Conservation (phyloP, 1,140 invertebrate genomes). For the Chrysomallon squamiferum region DNA sequence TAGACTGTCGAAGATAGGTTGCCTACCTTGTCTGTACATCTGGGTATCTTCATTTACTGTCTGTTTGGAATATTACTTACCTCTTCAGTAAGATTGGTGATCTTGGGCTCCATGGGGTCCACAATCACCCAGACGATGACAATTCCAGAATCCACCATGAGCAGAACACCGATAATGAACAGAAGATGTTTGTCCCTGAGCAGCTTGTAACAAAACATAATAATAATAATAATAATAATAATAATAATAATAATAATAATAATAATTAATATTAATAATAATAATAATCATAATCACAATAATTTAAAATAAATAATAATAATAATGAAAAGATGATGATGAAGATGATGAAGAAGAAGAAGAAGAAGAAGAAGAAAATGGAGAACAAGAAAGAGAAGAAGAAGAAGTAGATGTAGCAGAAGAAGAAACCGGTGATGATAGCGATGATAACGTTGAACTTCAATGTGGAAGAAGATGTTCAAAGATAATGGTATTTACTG, state of each 20-base stretch:
- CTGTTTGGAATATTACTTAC: conserved; percentile 31
- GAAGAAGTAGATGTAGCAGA: conserved; percentile 1
- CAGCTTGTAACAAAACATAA: conserved; percentile 68
- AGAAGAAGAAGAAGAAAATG: neutral
- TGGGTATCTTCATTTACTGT: too few relatives aligned
- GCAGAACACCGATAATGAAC: conserved; percentile 94
- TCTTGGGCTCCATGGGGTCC: conserved; percentile 88
- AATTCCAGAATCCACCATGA: conserved; percentile 89
- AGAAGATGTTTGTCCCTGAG: conserved; percentile 98
- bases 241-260: neutral
- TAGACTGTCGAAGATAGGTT: too few relatives aligned
- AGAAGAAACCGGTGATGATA: neutral
- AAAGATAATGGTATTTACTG: too few relatives aligned
- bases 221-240: too few relatives aligned
- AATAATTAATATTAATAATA: neutral
- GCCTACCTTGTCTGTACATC: too few relatives aligned
- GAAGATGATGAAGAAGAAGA: neutral
- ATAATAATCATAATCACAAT: too few relatives aligned
- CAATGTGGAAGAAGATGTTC: too few relatives aligned
- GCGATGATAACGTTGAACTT: neutral
- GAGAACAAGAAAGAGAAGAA: too few relatives aligned
- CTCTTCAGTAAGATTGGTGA: conserved; percentile 81
- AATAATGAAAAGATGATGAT: neutral
- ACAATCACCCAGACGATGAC: conserved; percentile 96
- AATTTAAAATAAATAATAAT: too few relatives aligned